Conservation (phyloP, 2,797 vertebrate genomes). For the Alca torda region DNA sequence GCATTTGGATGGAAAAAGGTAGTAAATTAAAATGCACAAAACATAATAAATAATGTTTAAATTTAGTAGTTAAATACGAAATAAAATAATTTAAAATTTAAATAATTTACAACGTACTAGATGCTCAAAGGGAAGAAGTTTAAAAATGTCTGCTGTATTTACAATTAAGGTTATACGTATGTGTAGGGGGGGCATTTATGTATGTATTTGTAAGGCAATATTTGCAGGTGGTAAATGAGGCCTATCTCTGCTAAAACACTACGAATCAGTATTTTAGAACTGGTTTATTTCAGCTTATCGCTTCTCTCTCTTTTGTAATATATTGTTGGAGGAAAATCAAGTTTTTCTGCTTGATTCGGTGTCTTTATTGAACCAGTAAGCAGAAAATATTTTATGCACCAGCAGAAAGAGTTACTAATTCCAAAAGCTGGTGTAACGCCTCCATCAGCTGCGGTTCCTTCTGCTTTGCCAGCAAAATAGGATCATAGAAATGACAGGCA, state of each 20-base stretch:
- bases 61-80: not conserved
- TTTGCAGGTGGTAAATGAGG: not conserved
- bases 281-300: not conserved
- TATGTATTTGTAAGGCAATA: not conserved
- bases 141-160: not conserved
- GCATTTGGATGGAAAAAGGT: not conserved
- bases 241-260: not conserved
- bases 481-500: not conserved
- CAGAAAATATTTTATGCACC: not conserved
- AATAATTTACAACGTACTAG: not conserved
- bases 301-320: not conserved
- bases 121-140: not conserved
- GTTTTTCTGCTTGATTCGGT: conserved; percentile 3
- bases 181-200: not conserved
- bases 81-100: not conserved
- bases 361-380: not conserved
- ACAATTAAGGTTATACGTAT: not conserved
- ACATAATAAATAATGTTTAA: not conserved
- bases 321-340: not conserved
- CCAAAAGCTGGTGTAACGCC: not conserved
- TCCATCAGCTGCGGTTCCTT: not conserved
- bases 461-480: not conserved
- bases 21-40: not conserved
- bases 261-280: not conserved
- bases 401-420: not conserved